These are phyloP conservation scores for Elaphurus davidianus DNA, from an alignment of 2,113 vertebrate genomes.

Conservation along the genomic window DNA sequence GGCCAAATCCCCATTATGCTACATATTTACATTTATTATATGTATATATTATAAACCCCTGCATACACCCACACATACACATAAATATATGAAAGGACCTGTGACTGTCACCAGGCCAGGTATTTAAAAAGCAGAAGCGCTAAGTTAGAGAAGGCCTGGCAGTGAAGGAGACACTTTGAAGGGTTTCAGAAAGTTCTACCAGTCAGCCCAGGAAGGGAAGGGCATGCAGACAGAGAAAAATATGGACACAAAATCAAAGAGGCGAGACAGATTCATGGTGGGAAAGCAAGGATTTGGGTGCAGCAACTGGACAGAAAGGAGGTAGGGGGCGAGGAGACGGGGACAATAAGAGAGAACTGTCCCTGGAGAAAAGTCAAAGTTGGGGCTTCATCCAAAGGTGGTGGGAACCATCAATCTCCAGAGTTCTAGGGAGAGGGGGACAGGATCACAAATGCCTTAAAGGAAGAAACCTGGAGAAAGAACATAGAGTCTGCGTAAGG, in stretches of 20 bases:
- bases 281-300: not conserved
- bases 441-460: not conserved
- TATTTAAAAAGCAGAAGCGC: not conserved
- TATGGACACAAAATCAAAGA: not conserved
- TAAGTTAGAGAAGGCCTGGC: not conserved
- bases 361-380: not conserved
- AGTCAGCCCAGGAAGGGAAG: not conserved
- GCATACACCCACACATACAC: not conserved
- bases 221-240: not conserved
- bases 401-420: not conserved
- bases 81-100: not conserved
- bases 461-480: not conserved
- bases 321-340: accelerated
- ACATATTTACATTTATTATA: not conserved
- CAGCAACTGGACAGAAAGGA: not conserved
- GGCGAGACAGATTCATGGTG: not conserved
- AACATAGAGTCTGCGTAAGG: accelerated
- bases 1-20: slow-evolving; percentile 47
- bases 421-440: not conserved
- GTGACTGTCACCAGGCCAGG: not conserved
- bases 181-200: not conserved
- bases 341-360: no score
- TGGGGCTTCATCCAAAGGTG: not conserved
- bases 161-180: not conserved
- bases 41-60: not conserved